Conservation (phyloP, 2,888 invertebrate genomes). For the Thymelicus sylvestris region DNA sequence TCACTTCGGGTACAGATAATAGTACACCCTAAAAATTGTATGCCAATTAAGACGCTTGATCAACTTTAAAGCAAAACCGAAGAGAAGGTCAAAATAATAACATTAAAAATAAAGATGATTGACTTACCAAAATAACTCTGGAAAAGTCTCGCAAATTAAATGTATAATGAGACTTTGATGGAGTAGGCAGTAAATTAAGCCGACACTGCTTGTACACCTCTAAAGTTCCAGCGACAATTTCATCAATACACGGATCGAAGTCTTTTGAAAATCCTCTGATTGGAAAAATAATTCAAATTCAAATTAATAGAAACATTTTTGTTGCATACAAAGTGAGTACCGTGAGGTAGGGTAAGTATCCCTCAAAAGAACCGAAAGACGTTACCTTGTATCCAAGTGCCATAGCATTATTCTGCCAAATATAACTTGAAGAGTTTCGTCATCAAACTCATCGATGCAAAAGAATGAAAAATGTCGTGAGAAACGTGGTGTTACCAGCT, state of each 20-base stretch:
- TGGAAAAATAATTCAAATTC: background rate
- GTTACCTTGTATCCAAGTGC: constrained; percentile 96
- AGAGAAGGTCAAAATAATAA: background rate
- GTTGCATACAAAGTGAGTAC: background rate
- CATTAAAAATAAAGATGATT: background rate
- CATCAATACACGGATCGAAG: constrained; percentile 96
- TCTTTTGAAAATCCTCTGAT: constrained; percentile 96
- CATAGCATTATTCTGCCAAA: constrained; percentile 96
- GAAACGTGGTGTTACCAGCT: constrained; percentile 93
- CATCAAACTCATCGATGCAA: constrained; percentile 95
- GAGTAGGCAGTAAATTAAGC: constrained; percentile 94
- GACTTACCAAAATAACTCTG: constrained; percentile 91
- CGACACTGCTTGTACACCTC: constrained; percentile 94
- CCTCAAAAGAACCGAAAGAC: background rate
- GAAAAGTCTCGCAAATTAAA: constrained; percentile 98
- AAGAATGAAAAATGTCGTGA: constrained; percentile 94
- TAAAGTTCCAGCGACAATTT: constrained; percentile 94
- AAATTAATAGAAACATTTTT: background rate
- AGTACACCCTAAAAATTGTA: constrained; percentile 89
- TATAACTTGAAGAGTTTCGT: constrained; percentile 92
- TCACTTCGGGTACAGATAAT: constrained; percentile 96
- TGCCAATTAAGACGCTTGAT: background rate
- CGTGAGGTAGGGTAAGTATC: background rate
- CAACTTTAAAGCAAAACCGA: background rate
- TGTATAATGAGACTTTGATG: constrained; percentile 96